Base-by-base conservation (phyloP, 2,113 vertebrate species). In the Crotalus viridis region DNA sequence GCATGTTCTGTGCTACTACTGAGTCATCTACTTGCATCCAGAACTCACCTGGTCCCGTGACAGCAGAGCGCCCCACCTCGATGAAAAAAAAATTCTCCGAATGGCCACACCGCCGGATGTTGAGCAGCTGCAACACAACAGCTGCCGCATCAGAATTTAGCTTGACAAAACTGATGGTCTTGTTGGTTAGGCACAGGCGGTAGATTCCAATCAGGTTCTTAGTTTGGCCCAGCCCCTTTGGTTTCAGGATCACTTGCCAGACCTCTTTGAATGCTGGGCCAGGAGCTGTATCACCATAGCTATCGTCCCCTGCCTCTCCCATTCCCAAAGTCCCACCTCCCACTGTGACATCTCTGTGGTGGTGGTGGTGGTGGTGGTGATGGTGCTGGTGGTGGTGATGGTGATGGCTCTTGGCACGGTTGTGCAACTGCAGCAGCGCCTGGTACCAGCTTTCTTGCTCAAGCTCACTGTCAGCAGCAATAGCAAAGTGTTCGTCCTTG, bases 21-120 rank as follows among this genome's bases (percentile, higher is more conserved):
- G 98, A 98, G 91, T 99, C 98, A 89, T 99, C 98, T 90, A 99
- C 98, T 93, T 99, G 98, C 98, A 99, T 99, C 98, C 98, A 99
- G 94, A 99, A 99, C 95, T 99, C 98, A 3, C 98, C 98, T 0
- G 98, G 98, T 0, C 98, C 98, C 0, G 98, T 99, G 92, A 98
- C 98, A 0, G 98, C 98, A 0, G 98, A 99, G 55, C 98, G 98
- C 59, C 98, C 98, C 94, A 99, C 98, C 96, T 99, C 98, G 12
- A 99, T 99, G 96, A 99, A 99, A 96, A 99, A 99, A 95, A 99
- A 99, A 95, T 98, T 98, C 95, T 99, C 98, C 0, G 98, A 99
- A 96, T 99, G 98, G 33, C 98, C 98, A 4, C 98, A 99, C 85
- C 98, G 97, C 3, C 98, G 96, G 95, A 99, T 99, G 95, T 99